Conservation (phyloP, 1,140 invertebrate genomes). For the Protaetia brevitarsis region DNA sequence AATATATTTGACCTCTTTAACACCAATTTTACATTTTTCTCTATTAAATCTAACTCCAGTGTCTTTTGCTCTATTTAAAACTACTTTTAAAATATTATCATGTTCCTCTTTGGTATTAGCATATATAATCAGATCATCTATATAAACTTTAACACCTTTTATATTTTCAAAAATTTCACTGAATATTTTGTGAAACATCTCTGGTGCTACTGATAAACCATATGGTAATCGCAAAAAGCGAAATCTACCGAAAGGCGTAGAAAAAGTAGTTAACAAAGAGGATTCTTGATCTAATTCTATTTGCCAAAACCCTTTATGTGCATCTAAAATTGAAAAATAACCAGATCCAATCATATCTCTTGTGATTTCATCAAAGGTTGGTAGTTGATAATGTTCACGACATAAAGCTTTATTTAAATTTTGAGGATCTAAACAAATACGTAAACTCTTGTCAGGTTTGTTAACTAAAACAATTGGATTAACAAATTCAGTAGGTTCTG, state of each 20-base stretch:
- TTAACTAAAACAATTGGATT: slow-evolving; percentile 46
- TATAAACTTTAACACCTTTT: slow-evolving; percentile 38
- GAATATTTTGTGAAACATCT: slow-evolving; percentile 42
- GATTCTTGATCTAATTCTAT: slow-evolving; percentile 32
- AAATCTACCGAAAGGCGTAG: slow-evolving; percentile 42
- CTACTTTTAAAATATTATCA: slow-evolving; percentile 39
- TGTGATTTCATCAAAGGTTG: slow-evolving; percentile 47
- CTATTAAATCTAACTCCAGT: slow-evolving; percentile 44
- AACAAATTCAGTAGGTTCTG: slow-evolving; percentile 49
- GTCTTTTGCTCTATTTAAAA: slow-evolving; percentile 39
- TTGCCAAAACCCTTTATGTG: slow-evolving; percentile 42
- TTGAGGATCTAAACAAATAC: slow-evolving; percentile 52
- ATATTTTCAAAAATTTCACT: slow-evolving; percentile 37
- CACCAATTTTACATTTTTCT: slow-evolving; percentile 42
- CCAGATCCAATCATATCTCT: slow-evolving; percentile 41
- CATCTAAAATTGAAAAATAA: slow-evolving; percentile 49
- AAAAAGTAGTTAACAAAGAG: slow-evolving; percentile 32
- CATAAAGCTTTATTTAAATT: slow-evolving; percentile 51
- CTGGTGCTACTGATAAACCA: slow-evolving; percentile 39
- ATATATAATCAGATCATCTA: slow-evolving; percentile 46
- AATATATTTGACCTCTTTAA: slow-evolving; percentile 38
- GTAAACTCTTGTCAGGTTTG: slow-evolving; percentile 45
- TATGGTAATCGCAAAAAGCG: slow-evolving; percentile 42
- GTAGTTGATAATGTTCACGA: slow-evolving; percentile 45
- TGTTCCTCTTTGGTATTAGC: slow-evolving; percentile 37